phyloP scores from a whole-genome alignment of 2,888 invertebrate species.

The Eulithis prunata region DNA sequence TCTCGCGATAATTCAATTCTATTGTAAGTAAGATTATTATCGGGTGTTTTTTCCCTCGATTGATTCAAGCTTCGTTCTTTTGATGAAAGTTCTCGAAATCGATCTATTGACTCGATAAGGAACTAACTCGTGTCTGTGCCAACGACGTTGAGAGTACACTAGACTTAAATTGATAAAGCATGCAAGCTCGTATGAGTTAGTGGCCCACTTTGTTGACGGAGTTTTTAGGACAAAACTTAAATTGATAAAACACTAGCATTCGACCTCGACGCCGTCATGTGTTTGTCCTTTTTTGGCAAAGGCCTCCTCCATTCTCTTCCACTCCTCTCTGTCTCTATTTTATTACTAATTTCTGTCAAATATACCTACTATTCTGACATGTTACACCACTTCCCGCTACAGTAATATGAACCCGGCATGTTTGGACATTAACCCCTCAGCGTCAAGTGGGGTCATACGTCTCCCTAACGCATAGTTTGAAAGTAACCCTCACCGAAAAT shows the following conservation, averaged over 20 bases:
- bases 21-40: slow-evolving; percentile 65
- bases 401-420: background rate
- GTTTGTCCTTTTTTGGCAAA: too few species aligned
- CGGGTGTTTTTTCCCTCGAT: slow-evolving; percentile 73
- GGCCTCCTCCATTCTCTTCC: too few species aligned
- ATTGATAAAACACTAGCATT: too few species aligned
- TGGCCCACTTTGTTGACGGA: too few species aligned
- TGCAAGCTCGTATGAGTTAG: too few species aligned
- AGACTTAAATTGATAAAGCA: background rate
- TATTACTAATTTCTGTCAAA: too few species aligned
- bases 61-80: slow-evolving; percentile 59
- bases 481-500: slow-evolving; percentile 36
- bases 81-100: slow-evolving; percentile 36
- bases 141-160: background rate
- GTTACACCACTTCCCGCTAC: too few species aligned
- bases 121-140: slow-evolving; percentile 6
- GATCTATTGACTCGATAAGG: slow-evolving; percentile 34
- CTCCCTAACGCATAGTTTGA: slow-evolving; percentile 36
- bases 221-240: too few species aligned
- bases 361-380: too few species aligned
- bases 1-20: slow-evolving; percentile 81
- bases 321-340: too few species aligned
- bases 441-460: slow-evolving; percentile 30
- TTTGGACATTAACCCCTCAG: slow-evolving; percentile 13
- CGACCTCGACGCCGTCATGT: too few species aligned